A percentile compares a stretch with the other conserved stretches of the same genome.
Evolutionary conservation across 2,888 invertebrate genomes (phyloP).

Genomic region (Drosophila mimica): DNA sequence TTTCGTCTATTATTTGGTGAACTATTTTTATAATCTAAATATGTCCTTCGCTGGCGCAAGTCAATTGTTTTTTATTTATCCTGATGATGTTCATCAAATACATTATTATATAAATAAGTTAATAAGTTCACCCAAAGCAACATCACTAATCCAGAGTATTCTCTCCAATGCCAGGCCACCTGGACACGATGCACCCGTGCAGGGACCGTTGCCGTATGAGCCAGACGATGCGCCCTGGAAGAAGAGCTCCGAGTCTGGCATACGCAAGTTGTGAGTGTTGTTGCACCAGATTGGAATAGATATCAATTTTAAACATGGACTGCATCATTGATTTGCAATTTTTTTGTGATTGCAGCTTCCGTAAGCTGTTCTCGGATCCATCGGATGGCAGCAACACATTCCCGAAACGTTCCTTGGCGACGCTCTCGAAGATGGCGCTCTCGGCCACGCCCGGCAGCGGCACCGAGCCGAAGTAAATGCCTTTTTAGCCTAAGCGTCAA

Average conservation of each 20-base stretch:
- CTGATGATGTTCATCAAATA: not conserved
- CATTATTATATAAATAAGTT: not conserved
- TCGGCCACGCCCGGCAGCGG: constrained; percentile 83
- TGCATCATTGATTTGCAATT: not conserved
- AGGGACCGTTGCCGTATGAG: constrained; percentile 98
- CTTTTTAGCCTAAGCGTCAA: constrained; percentile 58
- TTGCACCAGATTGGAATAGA: not conserved
- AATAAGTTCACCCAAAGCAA: not conserved
- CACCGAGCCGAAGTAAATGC: constrained; percentile 70
- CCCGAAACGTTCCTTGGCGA: constrained; percentile 92
- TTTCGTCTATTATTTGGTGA: not conserved
- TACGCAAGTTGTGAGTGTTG: constrained; percentile 93
- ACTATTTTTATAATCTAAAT: not conserved
- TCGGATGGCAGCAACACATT: constrained; percentile 86
- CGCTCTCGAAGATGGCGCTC: constrained; percentile 91
- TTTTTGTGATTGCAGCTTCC: constrained; percentile 88
- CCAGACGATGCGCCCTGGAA: constrained; percentile 99
- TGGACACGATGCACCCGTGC: constrained; percentile 95
- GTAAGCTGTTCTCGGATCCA: constrained; percentile 93
- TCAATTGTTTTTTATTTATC: not conserved
- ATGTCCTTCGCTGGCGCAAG: not conserved
- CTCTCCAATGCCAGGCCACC: constrained; percentile 81
- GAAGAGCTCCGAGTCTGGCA: constrained; percentile 91
- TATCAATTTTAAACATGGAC: not conserved
- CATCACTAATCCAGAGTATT: not conserved